Conservation (phyloP, 2,797 vertebrate genomes). For the Trematomus bernacchii region DNA sequence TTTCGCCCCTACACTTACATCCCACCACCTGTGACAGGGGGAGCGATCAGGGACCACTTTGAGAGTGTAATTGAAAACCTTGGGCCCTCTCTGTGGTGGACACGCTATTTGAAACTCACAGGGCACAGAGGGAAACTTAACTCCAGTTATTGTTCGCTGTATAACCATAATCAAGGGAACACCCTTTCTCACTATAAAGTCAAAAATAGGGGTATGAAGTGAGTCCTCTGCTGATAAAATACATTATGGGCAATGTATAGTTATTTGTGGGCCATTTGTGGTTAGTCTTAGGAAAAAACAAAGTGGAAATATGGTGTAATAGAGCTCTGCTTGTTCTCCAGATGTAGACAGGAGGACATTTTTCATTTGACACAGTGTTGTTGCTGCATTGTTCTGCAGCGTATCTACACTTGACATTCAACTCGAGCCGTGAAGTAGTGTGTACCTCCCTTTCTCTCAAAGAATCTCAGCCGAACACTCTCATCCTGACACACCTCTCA, state of each 20-base stretch:
- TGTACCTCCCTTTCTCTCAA: conserved; percentile 60
- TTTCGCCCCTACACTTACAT: conserved; percentile 56
- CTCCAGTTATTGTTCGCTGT: conserved; percentile 76
- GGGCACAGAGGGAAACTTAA: conserved; percentile 72
- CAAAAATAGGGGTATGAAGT: conserved; percentile 74
- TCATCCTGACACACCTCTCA: conserved; percentile 78
- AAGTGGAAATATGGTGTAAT: conserved; percentile 52
- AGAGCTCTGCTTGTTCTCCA: conserved; percentile 39
- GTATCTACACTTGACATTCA: conserved; percentile 74
- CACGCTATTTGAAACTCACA: conserved; percentile 67
- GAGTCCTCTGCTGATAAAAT: conserved; percentile 77
- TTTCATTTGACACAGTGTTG: conserved; percentile 55
- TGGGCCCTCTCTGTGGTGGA: conserved; percentile 56
- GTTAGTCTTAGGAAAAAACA: conserved; percentile 58
- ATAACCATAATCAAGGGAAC: conserved; percentile 80
- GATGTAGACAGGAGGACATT: conserved; percentile 70
- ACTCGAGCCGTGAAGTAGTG: conserved; percentile 67
- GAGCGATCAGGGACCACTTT: conserved; percentile 61
- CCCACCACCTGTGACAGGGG: conserved; percentile 68
- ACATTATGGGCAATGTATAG: conserved; percentile 63
- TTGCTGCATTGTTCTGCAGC: conserved; percentile 68
- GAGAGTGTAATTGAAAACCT: conserved; percentile 73
- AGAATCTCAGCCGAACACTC: conserved; percentile 60
- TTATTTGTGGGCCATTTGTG: conserved; percentile 70
- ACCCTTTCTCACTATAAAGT: conserved; percentile 79